Base-by-base conservation (phyloP, 2,113 vertebrate genomes). In the Pogonocichla stellata region DNA sequence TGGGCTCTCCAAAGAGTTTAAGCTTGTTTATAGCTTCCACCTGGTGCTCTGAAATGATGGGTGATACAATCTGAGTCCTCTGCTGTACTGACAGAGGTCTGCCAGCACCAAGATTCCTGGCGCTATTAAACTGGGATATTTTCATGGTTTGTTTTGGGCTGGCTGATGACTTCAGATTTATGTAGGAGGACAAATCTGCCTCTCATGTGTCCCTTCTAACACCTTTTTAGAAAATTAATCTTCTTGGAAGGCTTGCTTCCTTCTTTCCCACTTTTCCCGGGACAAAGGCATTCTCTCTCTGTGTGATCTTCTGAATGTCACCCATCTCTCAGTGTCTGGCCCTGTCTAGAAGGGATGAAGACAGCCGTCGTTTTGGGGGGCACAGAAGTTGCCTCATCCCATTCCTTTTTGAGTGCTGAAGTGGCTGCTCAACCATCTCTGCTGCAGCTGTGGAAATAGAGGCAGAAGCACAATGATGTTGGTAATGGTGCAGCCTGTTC, bases 301-400 rank as follows among this genome's bases (percentile, higher is more conserved):
- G 0, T 38, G 8, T 50, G 11, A 13, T 58, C 19, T 72, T 58
- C 13, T 66, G 50, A 70, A 33, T 6, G 2, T 33, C 20, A 29
- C 20, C 4, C 8, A 9, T 43, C 43, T 71, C 2, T 0, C n/a
- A 45, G 9, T 58, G 36, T 34, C 34, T 64, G 53, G n/a, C 12
- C 6, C 22, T 45, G 50, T 38, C 18, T 61, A 9, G 65, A 48
- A 65, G 23, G n/a, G 19, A 65, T 2, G 4, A 51, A 33, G 61
- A 29, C n/a, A 36, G 0, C 47, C 13, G 4, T 67, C 1, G 0
- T 73, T 88, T 56, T 40, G 36, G 23, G 42, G 28, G 56, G 23
- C 7, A 3, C 13, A 8, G 10, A 60, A 89, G 56, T 71, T 91
- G 43, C 33, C n/a, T 84, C 24, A 66, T 19, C 33, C 28, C 6